A percentile compares a stretch with the other conserved stretches of the same genome.
Conservation (phyloP, 2,113 vertebrate species). For the Maccullochella peelii region DNA sequence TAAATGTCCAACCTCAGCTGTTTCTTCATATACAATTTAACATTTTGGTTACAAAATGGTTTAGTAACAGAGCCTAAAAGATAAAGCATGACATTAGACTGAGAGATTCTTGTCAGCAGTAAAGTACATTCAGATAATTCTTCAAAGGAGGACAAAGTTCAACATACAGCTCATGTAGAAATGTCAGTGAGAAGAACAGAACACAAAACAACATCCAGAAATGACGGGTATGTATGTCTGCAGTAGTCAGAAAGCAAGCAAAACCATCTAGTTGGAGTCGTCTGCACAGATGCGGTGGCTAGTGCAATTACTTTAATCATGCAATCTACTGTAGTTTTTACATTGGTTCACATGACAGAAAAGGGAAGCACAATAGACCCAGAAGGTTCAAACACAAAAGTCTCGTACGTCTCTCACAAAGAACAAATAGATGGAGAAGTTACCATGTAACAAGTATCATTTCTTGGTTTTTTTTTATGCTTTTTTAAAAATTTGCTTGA, state of each 20-base stretch:
- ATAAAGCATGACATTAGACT: slow-evolving; percentile 55
- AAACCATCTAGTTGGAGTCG: slow-evolving; percentile 70
- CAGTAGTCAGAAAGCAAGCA: slow-evolving; percentile 78
- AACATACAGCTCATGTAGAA: slow-evolving; percentile 60
- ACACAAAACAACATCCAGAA: slow-evolving; percentile 74
- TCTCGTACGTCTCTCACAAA: slow-evolving; percentile 64
- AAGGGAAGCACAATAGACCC: slow-evolving; percentile 80
- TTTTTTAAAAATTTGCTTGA: slow-evolving; percentile 46
- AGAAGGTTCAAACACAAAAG: slow-evolving; percentile 74
- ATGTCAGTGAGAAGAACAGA: slow-evolving; percentile 64
- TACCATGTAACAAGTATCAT: slow-evolving; percentile 79
- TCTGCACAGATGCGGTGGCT: slow-evolving; percentile 77
- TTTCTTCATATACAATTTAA: slow-evolving; percentile 24
- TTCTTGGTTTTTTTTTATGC: slow-evolving; percentile 7
- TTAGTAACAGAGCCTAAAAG: slow-evolving; percentile 18
- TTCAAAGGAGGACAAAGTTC: slow-evolving; percentile 37
- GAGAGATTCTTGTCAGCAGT: slow-evolving; percentile 43
- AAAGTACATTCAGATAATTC: slow-evolving; percentile 66
- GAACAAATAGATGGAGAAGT: slow-evolving; percentile 62
- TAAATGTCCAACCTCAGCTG: slow-evolving; percentile 21
- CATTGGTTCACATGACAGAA: slow-evolving; percentile 80
- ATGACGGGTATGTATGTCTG: slow-evolving; percentile 67
- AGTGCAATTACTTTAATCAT: slow-evolving; percentile 83
- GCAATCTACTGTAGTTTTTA: slow-evolving; percentile 74
- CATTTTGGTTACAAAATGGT: slow-evolving; percentile 28